Percentiles rank a stretch among this genome's conserved stretches.
These are phyloP conservation scores for Eolophus roseicapilla DNA, from an alignment of 2,113 vertebrate genomes.

Conservation along the genomic window DNA sequence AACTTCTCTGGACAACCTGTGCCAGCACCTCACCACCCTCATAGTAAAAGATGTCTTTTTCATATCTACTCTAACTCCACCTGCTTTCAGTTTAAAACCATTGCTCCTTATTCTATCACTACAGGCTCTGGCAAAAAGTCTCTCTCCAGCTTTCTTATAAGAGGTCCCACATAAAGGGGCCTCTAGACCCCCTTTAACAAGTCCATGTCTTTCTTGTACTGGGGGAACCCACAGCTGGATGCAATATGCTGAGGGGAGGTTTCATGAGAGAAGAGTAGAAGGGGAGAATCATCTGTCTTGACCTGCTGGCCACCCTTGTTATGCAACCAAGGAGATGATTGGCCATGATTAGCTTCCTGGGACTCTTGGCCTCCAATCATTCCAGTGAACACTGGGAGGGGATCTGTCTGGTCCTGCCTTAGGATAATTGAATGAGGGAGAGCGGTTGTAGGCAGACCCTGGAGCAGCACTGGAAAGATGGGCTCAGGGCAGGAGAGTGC, in stretches of 20 bases:
- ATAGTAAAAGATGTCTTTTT: neutral
- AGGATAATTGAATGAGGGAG: neutral
- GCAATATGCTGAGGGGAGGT: fast-evolving
- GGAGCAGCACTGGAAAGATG: neutral
- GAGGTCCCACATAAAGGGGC: neutral
- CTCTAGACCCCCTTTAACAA: neutral
- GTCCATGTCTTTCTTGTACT: neutral
- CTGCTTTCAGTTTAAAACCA: neutral
- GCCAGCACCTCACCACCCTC: fast-evolving
- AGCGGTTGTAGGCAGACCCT: neutral
- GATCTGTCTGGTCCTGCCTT: neutral
- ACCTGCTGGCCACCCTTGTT: neutral
- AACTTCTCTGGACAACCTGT: neutral
- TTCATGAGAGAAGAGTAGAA: no score
- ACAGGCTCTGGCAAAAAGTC: neutral
- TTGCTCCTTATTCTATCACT: neutral
- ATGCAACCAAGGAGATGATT: fast-evolving
- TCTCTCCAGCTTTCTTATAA: neutral
- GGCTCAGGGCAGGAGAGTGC: neutral
- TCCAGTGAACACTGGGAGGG: neutral
- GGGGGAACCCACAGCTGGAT: neutral
- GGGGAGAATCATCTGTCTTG: fast-evolving
- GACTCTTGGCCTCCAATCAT: neutral
- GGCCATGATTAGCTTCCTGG: neutral
- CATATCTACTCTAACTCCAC: no score